Base-by-base conservation (phyloP, 2,113 vertebrate species). In the Eira barbara region DNA sequence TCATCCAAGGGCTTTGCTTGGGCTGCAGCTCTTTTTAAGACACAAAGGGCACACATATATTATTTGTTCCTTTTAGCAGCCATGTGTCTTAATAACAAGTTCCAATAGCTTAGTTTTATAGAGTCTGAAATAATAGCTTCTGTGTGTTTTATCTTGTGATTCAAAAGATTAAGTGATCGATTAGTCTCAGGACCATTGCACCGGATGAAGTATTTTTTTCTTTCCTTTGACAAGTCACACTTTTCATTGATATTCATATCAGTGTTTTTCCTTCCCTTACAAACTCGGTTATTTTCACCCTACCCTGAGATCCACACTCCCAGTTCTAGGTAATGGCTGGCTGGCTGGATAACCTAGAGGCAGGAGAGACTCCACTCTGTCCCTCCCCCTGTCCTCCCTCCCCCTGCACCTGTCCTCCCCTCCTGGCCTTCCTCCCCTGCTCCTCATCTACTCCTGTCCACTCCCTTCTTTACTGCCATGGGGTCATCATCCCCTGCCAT, bases 1-100 rank as follows among this genome's bases (percentile, higher is more conserved):
- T 89, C 67, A 61, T 55, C 12, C 10, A 39, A 55, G 15, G 29
- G 10, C 42, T 95, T 90, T 86, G 25, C 55, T 47, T 13, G 6
- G 29, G 23, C 39, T 59, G 61, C 10, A 49, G 45, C 61, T 95
- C 65, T 85, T 96, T 92, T 93, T 93, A 89, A 94, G 49, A 18
- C n/a, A 94, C n/a, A 57, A 92, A 90, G 20, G 92, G 17, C 47
- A 49, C 31, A 59, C 47, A 14, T 67, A 14, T 12, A 79, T 92
- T 90, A 69, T 71, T 89, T 73, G 6, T 74, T 94, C 47, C 49
- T 57, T 84, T 78, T 34, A 7, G 17, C n/a, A 86, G 25, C 79
- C 57, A 7, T 47, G 20, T 42, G n/a, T 83, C 45, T 91, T 74
- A 71, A 36, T 45, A 92, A 59, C 15, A 69, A 69, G 27, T 71